Evolutionary conservation across 2,888 invertebrate species (phyloP).

Genomic region (Chloroclystis v-ata): DNA sequence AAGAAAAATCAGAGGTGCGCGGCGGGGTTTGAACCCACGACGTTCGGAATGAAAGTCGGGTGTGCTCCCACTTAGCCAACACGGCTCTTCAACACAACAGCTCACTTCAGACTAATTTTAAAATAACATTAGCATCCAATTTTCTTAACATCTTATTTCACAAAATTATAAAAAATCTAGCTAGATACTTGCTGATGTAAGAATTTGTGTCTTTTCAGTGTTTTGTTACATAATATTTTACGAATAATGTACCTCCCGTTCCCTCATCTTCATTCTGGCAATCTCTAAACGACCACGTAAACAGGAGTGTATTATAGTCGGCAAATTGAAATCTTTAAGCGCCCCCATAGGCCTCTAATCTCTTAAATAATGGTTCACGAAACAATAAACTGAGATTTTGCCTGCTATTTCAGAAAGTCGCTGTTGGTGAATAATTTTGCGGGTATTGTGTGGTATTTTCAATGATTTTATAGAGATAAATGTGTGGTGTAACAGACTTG

Average conservation of each 20-base stretch:
- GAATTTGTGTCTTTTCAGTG: background rate
- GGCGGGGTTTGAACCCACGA: no score
- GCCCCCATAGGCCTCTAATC: slow-evolving; percentile 48
- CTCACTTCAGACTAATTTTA: no score
- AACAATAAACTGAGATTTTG: slow-evolving; percentile 65
- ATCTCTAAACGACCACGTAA: slow-evolving; percentile 31
- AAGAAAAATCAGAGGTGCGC: no score
- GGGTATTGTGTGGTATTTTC: slow-evolving; percentile 4
- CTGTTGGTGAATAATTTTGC: slow-evolving; percentile 28
- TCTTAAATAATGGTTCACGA: slow-evolving; percentile 58
- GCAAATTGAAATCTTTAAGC: slow-evolving; percentile 58
- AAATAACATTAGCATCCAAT: no score
- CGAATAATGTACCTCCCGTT: background rate
- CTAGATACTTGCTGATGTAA: no score
- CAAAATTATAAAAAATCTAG: no score
- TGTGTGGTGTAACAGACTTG: background rate
- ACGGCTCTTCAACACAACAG: no score
- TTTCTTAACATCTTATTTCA: no score
- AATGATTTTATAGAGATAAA: background rate
- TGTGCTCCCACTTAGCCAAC: no score
- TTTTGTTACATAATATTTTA: background rate
- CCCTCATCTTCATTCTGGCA: slow-evolving; percentile 21
- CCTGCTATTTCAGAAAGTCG: slow-evolving; percentile 53
- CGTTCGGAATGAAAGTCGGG: no score
- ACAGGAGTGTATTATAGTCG: slow-evolving; percentile 43